Base-by-base conservation (phyloP, 2,113 vertebrate genomes). In the Mastomys coucha region DNA sequence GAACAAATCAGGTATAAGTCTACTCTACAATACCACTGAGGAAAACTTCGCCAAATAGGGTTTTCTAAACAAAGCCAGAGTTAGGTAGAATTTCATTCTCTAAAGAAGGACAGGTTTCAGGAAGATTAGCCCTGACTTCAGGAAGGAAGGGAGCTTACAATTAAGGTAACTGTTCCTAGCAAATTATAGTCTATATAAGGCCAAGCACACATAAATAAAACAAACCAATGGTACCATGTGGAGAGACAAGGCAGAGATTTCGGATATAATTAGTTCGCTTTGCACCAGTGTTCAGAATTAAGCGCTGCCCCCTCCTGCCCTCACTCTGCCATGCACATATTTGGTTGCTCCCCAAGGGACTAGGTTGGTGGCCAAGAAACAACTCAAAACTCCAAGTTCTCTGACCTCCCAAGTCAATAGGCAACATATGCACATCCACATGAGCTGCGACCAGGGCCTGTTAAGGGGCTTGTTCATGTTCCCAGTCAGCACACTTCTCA, bases 141-240 rank as follows among this genome's bases (percentile, higher is more conserved):
- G 58, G 92, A 93, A 96, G 63, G 91, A 97, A 97, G 90, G 94
- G 96, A 95, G 86, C 33, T 95, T 53, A 91, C 92, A 92, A 91
- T 95, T 96, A 92, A 73, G 91, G 93, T 69, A 53, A 91, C 51
- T 93, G 42, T 91, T 88, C 76, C 87, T 56, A 90, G 91, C 95
- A 90, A 84, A 89, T 72, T 70, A 77, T 20, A 73, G 45, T 88
- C 77, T 88, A 36, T 20, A 77, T 88, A 77, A 82, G 33, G 60
- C 87, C 85, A 90, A 95, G 42, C 88, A 56, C 45, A 75, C n/a
- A 91, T 28, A 88, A 96, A 73, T 69, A 60, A 53, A 95, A 76
- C 63, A 91, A 95, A 86, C 70, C 56, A 63, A 58, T 0, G 9
- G 95, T 51, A 87, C 78, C 90, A 80, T 12, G 92, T 33, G 53